Evolutionary conservation across 1,140 invertebrate species (phyloP), one percentile per base, ranked within the genome.

Genomic region (Tribolium madens): DNA sequence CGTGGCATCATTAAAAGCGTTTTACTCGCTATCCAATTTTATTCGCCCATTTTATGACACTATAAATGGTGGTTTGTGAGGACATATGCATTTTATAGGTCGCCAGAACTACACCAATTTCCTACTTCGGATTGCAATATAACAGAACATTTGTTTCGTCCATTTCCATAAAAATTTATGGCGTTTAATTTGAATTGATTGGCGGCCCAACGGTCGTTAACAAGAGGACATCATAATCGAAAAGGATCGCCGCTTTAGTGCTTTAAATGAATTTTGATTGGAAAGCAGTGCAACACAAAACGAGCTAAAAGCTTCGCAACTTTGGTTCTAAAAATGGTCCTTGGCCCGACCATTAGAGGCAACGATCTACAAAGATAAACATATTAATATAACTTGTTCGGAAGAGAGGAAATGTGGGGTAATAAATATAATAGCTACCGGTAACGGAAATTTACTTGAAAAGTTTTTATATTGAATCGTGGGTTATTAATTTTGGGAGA

Each of bases 391-490:
- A 71, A 71, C 68, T 18, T 31, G 36, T 18, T 18, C 68, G 0
- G 31, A 69, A 12, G 31, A 53, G 69, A 73, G 72, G 64, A 80
- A 80, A 80, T 80, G 78, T 77, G 71, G 77, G 50, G 68, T 71
- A 79, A 80, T 80, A 80, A 80, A 80, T 80, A 77, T 78, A 73
- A 77, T 21, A 60, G 69, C 75, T 26, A 77, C 71, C 77, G 75
- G 77, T 77, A 79, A 64, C 50, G 79, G 79, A 80, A 80, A 80
- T 80, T 80, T 72, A 80, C 79, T 79, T 73, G 77, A 73, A 50
- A 79, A 80, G 71, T 79, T 80, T 76, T 72, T 72, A 48, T 80
- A 78, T 80, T 76, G 75, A 80, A 78, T 71, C 75, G 26, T 36
- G 33, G 47, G 75, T 77, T 80, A 79, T 77, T 80, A 80, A 80